Base-by-base conservation (phyloP, 2,888 invertebrate species). In the Folsomia candida region DNA sequence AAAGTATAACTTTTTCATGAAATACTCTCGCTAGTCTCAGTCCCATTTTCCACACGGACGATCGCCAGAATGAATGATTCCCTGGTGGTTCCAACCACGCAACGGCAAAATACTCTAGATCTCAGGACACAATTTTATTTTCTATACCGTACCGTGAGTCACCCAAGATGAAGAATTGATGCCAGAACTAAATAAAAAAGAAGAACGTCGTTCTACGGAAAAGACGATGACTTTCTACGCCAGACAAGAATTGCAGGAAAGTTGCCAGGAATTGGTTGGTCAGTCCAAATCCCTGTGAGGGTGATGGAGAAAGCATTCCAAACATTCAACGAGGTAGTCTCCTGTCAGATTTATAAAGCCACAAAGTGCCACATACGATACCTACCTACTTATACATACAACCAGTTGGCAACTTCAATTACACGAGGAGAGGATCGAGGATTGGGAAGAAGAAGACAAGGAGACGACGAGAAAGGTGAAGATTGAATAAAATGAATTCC, bases 11-110 rank as follows among this genome's bases (percentile, higher is more conserved):
- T n/a, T n/a, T n/a, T n/a, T n/a, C n/a, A n/a, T n/a, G 22, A 27
- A 59, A 59, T 27, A 59, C 59, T 59, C 59, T 59, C 59, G 26
- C 18, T 27, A 59, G 60, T 37, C 37, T 37, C 4, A 14, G 37
- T 14, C 37, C 37, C 37, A 37, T 62, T 62, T 62, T 62, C 62
- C 62, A 62, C 62, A 62, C 62, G 28, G 62, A 28, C 29, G 37
- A 14, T 37, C 37, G 6, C 37, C 37, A 14, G 25, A 62, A 62
- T 28, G 28, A 62, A 29, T 29, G n/a, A 62, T 28, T 62, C 62
- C 62, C 62, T 20, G n/a, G 59, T 59, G 59, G 59, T 59, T 37
- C 14, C n/a, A n/a, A n/a, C n/a, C n/a, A n/a, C n/a, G n/a, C n/a
- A n/a, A n/a, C n/a, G n/a, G n/a, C n/a, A n/a, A n/a, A n/a, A n/a